A percentile compares a stretch with the other conserved stretches of the same genome.
phyloP scores from a whole-genome alignment of 2,888 invertebrate species.

The Nesidiocoris tenuis region DNA sequence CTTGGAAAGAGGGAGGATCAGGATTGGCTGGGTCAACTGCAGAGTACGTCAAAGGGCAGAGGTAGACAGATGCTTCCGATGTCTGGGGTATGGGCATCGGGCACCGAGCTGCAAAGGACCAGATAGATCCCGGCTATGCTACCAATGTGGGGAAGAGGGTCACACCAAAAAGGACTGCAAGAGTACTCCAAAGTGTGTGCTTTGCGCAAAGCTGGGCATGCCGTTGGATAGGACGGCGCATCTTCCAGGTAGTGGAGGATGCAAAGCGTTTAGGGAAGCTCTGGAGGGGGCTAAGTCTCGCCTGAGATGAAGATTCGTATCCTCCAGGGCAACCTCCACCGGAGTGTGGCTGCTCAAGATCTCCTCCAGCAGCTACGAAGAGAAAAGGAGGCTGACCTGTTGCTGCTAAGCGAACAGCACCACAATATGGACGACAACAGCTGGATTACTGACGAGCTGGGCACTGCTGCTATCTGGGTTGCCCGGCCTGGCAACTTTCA shows the following conservation, averaged over 20 bases:
- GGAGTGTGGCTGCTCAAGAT: conserved; percentile 45
- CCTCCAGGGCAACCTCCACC: conserved; percentile 49
- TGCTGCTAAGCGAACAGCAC: conserved; percentile 50
- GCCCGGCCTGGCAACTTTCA: background rate
- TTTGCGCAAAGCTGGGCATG: conserved; percentile 43
- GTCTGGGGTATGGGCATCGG: conserved; percentile 35
- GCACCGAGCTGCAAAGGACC: conserved; percentile 34
- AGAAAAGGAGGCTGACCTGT: conserved; percentile 37
- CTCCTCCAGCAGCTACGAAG: conserved; percentile 43
- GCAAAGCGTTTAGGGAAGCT: conserved; percentile 33
- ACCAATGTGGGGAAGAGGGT: conserved; percentile 47
- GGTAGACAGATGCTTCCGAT: conserved; percentile 36
- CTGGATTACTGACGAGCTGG: conserved; percentile 43
- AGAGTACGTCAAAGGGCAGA: conserved; percentile 8
- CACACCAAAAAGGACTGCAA: conserved; percentile 47
- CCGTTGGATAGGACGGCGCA: conserved; percentile 24
- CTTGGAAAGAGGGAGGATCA: too few species aligned
- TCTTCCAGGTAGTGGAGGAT: conserved; percentile 38
- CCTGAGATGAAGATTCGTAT: conserved; percentile 11
- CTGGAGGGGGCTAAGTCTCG: conserved; percentile 28
- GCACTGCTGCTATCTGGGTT: conserved; percentile 48
- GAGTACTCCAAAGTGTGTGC: conserved; percentile 42
- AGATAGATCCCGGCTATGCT: conserved; percentile 48
- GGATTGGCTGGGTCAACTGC: too few species aligned
- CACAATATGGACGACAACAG: background rate